Percentiles rank a stretch among this genome's conserved stretches.
Conservation (phyloP, 1,140 invertebrate genomes). For the Psilanteris sp. region DNA sequence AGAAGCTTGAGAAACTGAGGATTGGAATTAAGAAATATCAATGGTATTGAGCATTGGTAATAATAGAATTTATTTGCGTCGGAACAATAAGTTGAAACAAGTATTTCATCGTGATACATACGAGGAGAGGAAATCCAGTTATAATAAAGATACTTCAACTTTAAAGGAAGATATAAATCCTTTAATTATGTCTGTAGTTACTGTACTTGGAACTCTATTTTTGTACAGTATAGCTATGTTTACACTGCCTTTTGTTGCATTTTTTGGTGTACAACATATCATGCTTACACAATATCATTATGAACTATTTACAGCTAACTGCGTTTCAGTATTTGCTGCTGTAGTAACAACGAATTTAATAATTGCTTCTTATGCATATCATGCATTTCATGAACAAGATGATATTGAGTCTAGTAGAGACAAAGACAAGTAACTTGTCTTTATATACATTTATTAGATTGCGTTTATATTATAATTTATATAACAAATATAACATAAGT, state of each 20-base stretch:
- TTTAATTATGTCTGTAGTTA: constrained; percentile 58
- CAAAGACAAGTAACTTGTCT: constrained; percentile 16
- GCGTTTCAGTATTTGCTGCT: constrained; percentile 86
- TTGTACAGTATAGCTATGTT: constrained; percentile 92
- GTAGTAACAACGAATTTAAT: constrained; percentile 90
- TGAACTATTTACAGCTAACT: constrained; percentile 83
- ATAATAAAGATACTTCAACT: constrained; percentile 1
- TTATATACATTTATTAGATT: background rate
- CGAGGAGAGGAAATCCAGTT: constrained; percentile 41
- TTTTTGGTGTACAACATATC: constrained; percentile 84
- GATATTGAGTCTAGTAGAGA: constrained; percentile 53
- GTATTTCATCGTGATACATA: constrained; percentile 50
- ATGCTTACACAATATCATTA: constrained; percentile 83
- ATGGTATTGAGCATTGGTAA: constrained; percentile 77
- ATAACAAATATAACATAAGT: constrained; percentile 1
- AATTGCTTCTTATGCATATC: constrained; percentile 87
- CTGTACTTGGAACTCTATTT: constrained; percentile 84
- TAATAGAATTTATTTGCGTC: constrained; percentile 73
- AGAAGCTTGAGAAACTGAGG: constrained; percentile 54
- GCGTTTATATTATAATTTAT: constrained; percentile 2
- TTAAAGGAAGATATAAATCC: constrained; percentile 24
- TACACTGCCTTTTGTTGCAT: constrained; percentile 87
- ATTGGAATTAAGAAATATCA: constrained; percentile 49
- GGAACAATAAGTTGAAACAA: constrained; percentile 64
- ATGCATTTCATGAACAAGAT: constrained; percentile 86